Evolutionary conservation across 2,797 vertebrate genomes (phyloP), one percentile per base, ranked within the genome.

Genomic region (Menidia menidia): DNA sequence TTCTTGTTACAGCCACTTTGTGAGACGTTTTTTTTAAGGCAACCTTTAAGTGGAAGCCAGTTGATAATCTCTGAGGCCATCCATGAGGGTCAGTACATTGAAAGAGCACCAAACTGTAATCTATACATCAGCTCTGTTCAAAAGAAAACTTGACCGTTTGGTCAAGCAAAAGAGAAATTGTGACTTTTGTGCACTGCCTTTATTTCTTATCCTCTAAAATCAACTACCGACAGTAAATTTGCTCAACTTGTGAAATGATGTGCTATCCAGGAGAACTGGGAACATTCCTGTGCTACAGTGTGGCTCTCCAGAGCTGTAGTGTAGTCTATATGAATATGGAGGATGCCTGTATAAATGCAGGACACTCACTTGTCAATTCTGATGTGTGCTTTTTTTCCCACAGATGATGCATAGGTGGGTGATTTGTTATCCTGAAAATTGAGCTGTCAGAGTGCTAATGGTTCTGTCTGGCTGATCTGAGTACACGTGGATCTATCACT

Each of bases 61-160:
- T 63, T 68, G 78, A 64, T 71, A 78, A 84, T 90, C 85, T 89
- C 85, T 80, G 68, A 82, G 82, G 84, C 81, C 75, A 57, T 47
- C 57, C 55, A 25, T 54, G 43, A 82, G 66, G 39, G 43, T 74
- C 55, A 71, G 59, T 4, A 6, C 57, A 15, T 52, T 56, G 45
- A 64, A 54, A 51, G 19, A 30, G 57, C 60, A 70, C 11, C 7
- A 54, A 55, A 48, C 32, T 25, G 25, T 25, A 25, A 25, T 25
- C 25, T 1, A 1, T 25, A 2, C 11, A 25, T 19, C 19, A 13
- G 25, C 6, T 39, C 35, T 39, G 35, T 10, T 39, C 7, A 52
- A 6, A 1, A 30, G 13, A 31, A 52, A 31, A 25, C 25, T 30
- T 13, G 12, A 12, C 19, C 1, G 6, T 39, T 7, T 39, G 35